These are phyloP conservation scores for Rhinolophus sinicus DNA, from an alignment of 2,113 vertebrate species.

Conservation along the genomic window DNA sequence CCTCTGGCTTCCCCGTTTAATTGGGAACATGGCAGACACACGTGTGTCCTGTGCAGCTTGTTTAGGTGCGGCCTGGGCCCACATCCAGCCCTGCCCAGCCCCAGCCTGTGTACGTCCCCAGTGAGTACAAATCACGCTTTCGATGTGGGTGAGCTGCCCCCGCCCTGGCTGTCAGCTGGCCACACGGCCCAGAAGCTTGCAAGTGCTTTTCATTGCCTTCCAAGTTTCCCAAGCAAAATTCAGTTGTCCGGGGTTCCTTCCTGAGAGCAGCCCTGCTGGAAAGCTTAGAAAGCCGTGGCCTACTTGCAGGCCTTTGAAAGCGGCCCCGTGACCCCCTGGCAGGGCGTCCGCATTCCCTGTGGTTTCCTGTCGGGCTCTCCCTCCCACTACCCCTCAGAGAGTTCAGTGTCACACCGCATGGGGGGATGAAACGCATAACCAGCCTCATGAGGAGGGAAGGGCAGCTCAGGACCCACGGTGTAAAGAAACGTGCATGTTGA, in stretches of 20 bases:
- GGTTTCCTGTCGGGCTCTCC: not conserved
- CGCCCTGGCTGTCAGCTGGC: accelerated
- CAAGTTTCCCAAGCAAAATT: not conserved
- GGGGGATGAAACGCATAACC: not conserved
- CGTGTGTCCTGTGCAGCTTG: accelerated
- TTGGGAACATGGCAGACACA: accelerated
- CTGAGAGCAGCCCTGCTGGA: not conserved
- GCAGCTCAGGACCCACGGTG: not conserved
- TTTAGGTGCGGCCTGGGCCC: not conserved
- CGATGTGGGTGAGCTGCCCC: accelerated
- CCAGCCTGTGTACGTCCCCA: not conserved
- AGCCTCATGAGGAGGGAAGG: accelerated
- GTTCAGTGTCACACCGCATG: not conserved
- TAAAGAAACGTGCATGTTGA: not conserved
- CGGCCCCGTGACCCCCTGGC: accelerated
- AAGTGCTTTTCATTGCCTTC: not conserved
- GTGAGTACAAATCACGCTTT: accelerated
- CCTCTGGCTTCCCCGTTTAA: accelerated
- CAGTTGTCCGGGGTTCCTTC: not conserved
- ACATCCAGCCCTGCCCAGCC: accelerated
- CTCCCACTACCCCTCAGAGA: accelerated
- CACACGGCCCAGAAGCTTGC: too few species aligned
- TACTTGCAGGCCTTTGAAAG: not conserved
- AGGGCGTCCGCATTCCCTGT: accelerated
- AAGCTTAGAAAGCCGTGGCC: not conserved